Percentiles rank a stretch among this genome's conserved stretches.
Conservation (phyloP, 2,113 vertebrate species). For the Ranitomeya imitator region DNA sequence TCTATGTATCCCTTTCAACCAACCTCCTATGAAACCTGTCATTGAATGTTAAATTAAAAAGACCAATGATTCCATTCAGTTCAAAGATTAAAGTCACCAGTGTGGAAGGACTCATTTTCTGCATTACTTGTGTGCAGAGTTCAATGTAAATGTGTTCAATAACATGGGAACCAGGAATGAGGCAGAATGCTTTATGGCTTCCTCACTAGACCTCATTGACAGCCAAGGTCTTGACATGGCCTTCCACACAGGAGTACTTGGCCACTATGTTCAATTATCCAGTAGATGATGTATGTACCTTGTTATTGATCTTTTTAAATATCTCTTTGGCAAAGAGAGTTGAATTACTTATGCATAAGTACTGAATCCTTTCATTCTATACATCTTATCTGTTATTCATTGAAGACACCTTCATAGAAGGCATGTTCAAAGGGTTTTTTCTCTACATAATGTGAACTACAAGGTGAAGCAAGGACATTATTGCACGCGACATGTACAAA, state of each 20-base stretch:
- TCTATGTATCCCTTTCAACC: too few species aligned
- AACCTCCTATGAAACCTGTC: not conserved
- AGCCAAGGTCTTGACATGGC: slow-evolving; percentile 22
- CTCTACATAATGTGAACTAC: not conserved
- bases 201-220: slow-evolving; percentile 19
- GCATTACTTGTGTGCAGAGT: not conserved
- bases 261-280: slow-evolving; percentile 30
- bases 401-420: not conserved
- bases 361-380: not conserved
- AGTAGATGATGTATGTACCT: slow-evolving; percentile 8
- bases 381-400: not conserved
- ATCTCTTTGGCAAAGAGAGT: slow-evolving; percentile 11
- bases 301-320: slow-evolving; percentile 20
- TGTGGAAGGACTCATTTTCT: not conserved
- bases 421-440: not conserved
- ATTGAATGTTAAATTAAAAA: not conserved
- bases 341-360: slow-evolving; percentile 16
- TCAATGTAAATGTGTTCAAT: not conserved
- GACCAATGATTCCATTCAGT: not conserved
- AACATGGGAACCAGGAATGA: not conserved
- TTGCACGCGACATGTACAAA: not conserved
- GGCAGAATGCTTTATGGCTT: slow-evolving; percentile 15
- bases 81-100: not conserved
- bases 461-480: not conserved
- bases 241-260: slow-evolving; percentile 18